Evolutionary conservation across 1,140 invertebrate species (phyloP).

Genomic region (Lethrus apterus): DNA sequence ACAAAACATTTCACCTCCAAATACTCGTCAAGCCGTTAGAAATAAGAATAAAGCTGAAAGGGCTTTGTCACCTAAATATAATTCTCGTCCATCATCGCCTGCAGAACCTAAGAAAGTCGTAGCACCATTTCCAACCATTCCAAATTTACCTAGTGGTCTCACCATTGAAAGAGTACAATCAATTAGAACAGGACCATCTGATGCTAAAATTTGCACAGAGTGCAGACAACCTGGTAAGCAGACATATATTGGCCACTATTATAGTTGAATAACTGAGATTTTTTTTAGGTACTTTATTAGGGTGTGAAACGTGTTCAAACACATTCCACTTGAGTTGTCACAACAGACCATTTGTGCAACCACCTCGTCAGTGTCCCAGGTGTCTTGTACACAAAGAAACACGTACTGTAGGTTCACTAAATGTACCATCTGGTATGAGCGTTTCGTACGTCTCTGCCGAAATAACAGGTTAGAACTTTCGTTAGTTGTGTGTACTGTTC

Average conservation of each 20-base stretch:
- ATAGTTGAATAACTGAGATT: not conserved
- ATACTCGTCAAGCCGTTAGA: constrained; percentile 44
- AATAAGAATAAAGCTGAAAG: constrained; percentile 37
- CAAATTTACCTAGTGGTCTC: constrained; percentile 35
- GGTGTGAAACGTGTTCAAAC: constrained; percentile 45
- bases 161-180: constrained; percentile 39
- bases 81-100: constrained; percentile 16
- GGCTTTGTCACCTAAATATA: constrained; percentile 34
- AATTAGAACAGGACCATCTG: constrained; percentile 34
- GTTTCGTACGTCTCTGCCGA: constrained; percentile 31
- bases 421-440: constrained; percentile 31
- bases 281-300: constrained; percentile 40
- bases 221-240: constrained; percentile 45
- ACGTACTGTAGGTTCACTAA: constrained; percentile 25
- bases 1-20: constrained; percentile 43
- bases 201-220: constrained; percentile 43
- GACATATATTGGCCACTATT: constrained; percentile 15
- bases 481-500: constrained; percentile 10
- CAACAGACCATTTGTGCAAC: constrained; percentile 34
- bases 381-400: constrained; percentile 31
- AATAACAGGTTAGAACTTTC: constrained; percentile 30
- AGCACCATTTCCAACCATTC: constrained; percentile 30
- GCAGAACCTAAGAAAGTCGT: constrained; percentile 15
- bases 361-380: constrained; percentile 35
- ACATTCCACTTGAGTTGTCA: constrained; percentile 50